Percentiles rank a stretch among this genome's conserved stretches.
Evolutionary conservation across 1,140 invertebrate genomes (phyloP).

Genomic region (Oreohelix idahoensis): DNA sequence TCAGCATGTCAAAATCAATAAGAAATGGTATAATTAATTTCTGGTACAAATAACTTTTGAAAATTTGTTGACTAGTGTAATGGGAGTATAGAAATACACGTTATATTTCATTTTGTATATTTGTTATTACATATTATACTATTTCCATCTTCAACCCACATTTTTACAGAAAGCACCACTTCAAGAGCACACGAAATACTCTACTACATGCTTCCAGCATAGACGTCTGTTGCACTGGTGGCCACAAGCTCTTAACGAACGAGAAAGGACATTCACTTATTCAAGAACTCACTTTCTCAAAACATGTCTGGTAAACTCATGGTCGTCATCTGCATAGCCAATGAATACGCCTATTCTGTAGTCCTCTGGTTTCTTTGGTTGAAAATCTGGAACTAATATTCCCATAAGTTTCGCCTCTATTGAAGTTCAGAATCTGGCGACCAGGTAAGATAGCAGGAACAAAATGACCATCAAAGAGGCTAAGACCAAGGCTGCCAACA

Average conservation of each 20-base stretch:
- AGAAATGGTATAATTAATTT: no score
- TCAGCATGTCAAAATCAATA: no score
- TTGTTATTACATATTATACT: no score
- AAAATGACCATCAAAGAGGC: not conserved
- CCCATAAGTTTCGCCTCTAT: not conserved
- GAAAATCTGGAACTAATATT: not conserved
- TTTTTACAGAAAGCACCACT: no score
- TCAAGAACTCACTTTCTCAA: not conserved
- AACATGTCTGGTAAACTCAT: not conserved
- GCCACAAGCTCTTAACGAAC: no score
- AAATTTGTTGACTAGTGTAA: no score
- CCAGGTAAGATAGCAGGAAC: not conserved
- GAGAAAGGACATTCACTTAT: not conserved
- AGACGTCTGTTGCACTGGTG: not conserved
- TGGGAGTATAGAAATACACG: no score
- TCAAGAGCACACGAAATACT: no score
- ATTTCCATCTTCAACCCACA: no score
- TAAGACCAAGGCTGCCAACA: not conserved
- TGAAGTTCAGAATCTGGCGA: slow-evolving; percentile 1
- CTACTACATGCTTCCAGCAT: not conserved
- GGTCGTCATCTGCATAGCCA: slow-evolving; percentile 25
- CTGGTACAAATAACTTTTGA: no score
- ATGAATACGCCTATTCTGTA: slow-evolving; percentile 4
- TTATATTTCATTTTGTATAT: no score
- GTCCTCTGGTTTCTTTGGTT: not conserved